Evolutionary conservation across 1,140 invertebrate genomes (phyloP).

Genomic region (Drosophila lacteicornis): DNA sequence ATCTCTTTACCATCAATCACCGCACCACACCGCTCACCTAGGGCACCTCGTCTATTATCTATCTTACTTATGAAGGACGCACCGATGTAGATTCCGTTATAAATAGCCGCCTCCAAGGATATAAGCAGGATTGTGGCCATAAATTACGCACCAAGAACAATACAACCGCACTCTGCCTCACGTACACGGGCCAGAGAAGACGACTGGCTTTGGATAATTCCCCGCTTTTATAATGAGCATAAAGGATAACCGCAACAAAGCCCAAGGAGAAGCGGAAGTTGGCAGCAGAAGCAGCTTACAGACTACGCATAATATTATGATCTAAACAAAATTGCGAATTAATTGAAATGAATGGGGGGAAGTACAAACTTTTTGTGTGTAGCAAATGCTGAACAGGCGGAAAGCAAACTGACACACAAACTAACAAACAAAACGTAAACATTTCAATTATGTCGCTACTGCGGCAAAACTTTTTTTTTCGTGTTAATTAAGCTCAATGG

Average conservation of each 20-base stretch:
- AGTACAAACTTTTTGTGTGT: constrained; percentile 26
- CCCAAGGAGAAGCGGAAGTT: constrained; percentile 30
- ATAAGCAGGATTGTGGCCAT: constrained; percentile 35
- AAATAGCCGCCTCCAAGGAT: constrained; percentile 37
- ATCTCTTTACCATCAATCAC: constrained; percentile 37
- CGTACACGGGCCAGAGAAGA: constrained; percentile 1
- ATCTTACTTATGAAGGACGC: constrained; percentile 31
- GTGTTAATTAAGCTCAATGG: constrained; percentile 72
- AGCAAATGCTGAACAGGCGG: constrained; percentile 12
- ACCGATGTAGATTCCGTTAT: constrained; percentile 22
- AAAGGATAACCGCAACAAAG: constrained; percentile 52
- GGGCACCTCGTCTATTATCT: constrained; percentile 5
- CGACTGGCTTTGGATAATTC: constrained; percentile 57
- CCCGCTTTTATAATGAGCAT: constrained; percentile 68
- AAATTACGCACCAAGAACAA: constrained; percentile 59
- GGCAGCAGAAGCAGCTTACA: constrained; percentile 11
- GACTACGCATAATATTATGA: constrained; percentile 60
- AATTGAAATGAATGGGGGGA: constrained; percentile 72
- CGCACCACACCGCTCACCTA: constrained; percentile 3
- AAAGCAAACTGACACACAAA: constrained; percentile 19
- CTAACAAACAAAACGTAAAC: constrained; percentile 61
- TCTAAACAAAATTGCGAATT: constrained; percentile 66
- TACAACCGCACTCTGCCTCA: constrained; percentile 1
- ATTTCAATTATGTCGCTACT: constrained; percentile 77
- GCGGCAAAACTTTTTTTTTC: constrained; percentile 58